Evolutionary conservation across 1,140 invertebrate species (phyloP).

Genomic region (Panulirus ornatus): DNA sequence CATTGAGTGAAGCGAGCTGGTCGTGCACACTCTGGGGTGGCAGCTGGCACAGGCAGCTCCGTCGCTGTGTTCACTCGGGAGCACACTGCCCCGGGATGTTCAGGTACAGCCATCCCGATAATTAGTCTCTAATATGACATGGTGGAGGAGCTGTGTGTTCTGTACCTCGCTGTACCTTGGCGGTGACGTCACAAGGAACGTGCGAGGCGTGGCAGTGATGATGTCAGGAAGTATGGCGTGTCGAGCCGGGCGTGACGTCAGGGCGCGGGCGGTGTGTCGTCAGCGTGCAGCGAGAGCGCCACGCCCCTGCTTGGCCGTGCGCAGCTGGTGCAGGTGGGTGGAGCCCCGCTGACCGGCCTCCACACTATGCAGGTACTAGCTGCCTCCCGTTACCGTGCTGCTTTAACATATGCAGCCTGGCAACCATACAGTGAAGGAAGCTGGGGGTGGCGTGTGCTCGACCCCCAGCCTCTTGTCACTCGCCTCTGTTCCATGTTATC

Average conservation of each 20-base stretch:
- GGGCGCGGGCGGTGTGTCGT: not conserved
- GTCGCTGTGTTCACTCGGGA: too few relatives aligned
- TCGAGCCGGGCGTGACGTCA: not conserved
- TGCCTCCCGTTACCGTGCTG: not conserved
- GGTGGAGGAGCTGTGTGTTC: too few relatives aligned
- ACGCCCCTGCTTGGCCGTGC: not conserved
- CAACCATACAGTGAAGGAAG: not conserved
- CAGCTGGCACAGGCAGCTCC: too few relatives aligned
- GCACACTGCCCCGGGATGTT: too few relatives aligned
- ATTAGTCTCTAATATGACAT: too few relatives aligned
- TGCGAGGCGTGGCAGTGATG: not conserved
- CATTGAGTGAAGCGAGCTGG: too few relatives aligned
- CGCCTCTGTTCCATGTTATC: too few relatives aligned
- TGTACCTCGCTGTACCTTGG: not conserved
- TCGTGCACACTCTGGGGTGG: too few relatives aligned
- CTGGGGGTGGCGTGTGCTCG: too few relatives aligned
- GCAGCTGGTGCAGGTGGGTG: conserved; percentile 11
- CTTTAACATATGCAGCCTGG: not conserved
- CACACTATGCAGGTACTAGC: conserved; percentile 1
- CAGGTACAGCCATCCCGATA: too few relatives aligned
- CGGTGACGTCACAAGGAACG: not conserved
- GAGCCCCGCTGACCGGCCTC: not conserved
- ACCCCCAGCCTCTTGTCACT: too few relatives aligned
- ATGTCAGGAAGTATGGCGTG: conserved; percentile 6
- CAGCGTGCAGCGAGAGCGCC: not conserved